Conservation (phyloP, 1,140 invertebrate genomes). For the Kradibia gibbosae region DNA sequence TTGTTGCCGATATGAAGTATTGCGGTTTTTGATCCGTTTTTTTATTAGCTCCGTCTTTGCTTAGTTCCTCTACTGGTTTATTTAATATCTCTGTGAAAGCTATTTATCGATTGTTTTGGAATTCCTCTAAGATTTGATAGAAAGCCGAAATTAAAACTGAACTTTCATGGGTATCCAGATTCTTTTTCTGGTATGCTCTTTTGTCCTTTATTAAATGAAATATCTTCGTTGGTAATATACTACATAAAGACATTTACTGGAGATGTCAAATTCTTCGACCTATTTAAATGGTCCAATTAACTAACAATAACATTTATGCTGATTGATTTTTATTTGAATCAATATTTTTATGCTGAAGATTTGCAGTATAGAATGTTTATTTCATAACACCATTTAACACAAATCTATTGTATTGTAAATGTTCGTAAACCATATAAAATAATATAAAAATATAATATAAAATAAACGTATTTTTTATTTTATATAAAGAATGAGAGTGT, state of each 20-base stretch:
- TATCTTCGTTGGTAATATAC: background rate
- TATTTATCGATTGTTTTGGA: conserved; percentile 47
- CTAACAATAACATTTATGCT: too few species aligned
- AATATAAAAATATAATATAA: too few species aligned
- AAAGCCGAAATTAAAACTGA: conserved; percentile 44
- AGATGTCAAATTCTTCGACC: background rate
- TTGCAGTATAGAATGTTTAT: too few species aligned
- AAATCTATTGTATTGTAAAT: too few species aligned
- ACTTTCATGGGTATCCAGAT: background rate
- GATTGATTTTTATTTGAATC: too few species aligned
- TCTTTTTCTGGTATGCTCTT: background rate
- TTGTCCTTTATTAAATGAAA: conserved; percentile 22
- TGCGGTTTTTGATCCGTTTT: conserved; percentile 37
- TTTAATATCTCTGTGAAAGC: conserved; percentile 33
- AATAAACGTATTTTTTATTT: too few species aligned
- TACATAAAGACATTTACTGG: background rate
- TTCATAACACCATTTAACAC: too few species aligned
- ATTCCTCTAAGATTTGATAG: conserved; percentile 44
- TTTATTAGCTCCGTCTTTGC: conserved; percentile 26
- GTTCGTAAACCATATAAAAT: too few species aligned
- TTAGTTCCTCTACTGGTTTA: conserved; percentile 18
- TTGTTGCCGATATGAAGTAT: conserved; percentile 41
- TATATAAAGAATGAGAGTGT: too few species aligned
- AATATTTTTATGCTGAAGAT: too few species aligned
- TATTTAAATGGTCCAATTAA: too few species aligned